phyloP scores from a whole-genome alignment of 2,888 invertebrate species.

The Ormyrus thymus region DNA sequence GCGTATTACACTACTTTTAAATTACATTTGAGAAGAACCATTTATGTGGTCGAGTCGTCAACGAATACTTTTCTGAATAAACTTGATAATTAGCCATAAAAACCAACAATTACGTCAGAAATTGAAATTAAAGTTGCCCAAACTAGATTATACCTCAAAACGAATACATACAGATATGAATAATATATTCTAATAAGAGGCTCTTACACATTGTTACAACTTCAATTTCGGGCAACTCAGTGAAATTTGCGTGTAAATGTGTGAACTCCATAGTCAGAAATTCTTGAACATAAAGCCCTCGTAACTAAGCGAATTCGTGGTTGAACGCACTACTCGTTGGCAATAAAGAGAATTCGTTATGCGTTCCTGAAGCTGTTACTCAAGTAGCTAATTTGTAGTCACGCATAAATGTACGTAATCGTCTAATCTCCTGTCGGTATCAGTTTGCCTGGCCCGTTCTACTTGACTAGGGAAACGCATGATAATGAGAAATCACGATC shows the following conservation, averaged over 20 bases:
- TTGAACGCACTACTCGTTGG: neutral
- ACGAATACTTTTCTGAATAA: too few relatives aligned
- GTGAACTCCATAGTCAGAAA: conserved; percentile 10
- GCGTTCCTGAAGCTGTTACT: conserved; percentile 9
- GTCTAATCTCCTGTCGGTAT: conserved; percentile 3
- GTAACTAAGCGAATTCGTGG: neutral
- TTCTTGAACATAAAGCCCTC: conserved; percentile 29
- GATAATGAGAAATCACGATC: too few relatives aligned
- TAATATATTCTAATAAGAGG: neutral
- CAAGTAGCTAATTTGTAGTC: conserved; percentile 32
- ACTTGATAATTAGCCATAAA: too few relatives aligned
- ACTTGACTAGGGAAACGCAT: too few relatives aligned
- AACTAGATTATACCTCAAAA: too few relatives aligned
- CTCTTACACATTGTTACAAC: neutral
- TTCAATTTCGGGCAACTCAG: conserved; percentile 15
- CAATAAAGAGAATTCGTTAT: conserved; percentile 45
- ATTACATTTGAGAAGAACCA: too few relatives aligned
- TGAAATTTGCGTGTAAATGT: conserved; percentile 9
- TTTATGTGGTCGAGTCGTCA: too few relatives aligned
- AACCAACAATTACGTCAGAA: too few relatives aligned
- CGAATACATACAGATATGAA: too few relatives aligned
- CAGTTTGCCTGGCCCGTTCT: too few relatives aligned
- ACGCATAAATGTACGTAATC: conserved; percentile 1
- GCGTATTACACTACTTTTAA: too few relatives aligned
- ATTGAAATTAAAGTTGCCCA: too few relatives aligned